Conservation (phyloP, 30 jellyfish, hydroid and myxozoan genomes). For the Pelagia noctiluca region DNA sequence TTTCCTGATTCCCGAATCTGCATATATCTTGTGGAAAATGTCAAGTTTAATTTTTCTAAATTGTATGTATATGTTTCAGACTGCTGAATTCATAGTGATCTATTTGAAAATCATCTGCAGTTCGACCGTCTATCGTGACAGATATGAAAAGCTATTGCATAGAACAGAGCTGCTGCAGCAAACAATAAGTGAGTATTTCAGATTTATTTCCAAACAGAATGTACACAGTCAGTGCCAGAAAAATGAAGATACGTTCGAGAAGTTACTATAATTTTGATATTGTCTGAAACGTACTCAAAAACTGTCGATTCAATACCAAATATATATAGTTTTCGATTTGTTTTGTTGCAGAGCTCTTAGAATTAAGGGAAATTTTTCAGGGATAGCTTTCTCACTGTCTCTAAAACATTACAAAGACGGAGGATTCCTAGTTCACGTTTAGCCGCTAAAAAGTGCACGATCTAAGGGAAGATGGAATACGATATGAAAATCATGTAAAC, state of each 20-base stretch:
- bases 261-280: not conserved
- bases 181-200: constrained; percentile 32
- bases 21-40: too few relatives aligned
- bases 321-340: too few relatives aligned
- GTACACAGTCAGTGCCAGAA: not conserved
- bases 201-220: not conserved
- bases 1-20: too few relatives aligned
- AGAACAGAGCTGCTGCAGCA: not conserved
- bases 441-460: too few relatives aligned
- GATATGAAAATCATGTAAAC: too few relatives aligned
- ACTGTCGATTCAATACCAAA: not conserved
- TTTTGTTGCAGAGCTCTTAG: too few relatives aligned
- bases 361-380: not conserved
- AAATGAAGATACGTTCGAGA: not conserved
- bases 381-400: not conserved
- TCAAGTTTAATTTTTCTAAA: too few relatives aligned
- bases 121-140: constrained; percentile 29
- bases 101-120: constrained; percentile 36
- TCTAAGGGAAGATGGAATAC: too few relatives aligned
- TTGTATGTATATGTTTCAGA: too few relatives aligned
- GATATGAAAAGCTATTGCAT: not conserved
- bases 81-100: not conserved
- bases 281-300: not conserved
- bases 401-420: too few relatives aligned
- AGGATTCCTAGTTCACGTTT: too few relatives aligned